A percentile compares a stretch with the other conserved stretches of the same genome.
Evolutionary conservation across 2,888 invertebrate species (phyloP).

Genomic region (Meandrusa payeni): DNA sequence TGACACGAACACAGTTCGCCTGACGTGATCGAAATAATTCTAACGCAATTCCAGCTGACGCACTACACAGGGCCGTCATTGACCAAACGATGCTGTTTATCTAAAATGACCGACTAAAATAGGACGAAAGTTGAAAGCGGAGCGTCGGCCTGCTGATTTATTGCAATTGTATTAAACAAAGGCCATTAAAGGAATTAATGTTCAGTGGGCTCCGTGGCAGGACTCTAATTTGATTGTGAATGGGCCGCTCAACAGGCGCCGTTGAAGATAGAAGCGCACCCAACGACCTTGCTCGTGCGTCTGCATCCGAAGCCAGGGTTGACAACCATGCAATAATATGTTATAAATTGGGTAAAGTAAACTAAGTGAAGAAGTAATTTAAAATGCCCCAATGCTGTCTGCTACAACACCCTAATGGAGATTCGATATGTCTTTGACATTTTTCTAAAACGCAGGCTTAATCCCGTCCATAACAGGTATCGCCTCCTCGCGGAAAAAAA

Average conservation of each 20-base stretch:
- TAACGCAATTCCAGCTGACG: conserved; percentile 45
- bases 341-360: too few species aligned
- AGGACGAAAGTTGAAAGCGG: conserved; percentile 52
- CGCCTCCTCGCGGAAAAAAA: too few species aligned
- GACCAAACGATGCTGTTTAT: conserved; percentile 45
- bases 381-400: too few species aligned
- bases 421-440: too few species aligned
- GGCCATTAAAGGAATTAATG: conserved; percentile 38
- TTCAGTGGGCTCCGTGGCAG: conserved; percentile 42
- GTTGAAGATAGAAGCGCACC: conserved; percentile 62
- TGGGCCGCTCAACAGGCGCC: conserved; percentile 46
- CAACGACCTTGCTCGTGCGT: conserved; percentile 71
- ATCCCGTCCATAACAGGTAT: too few species aligned
- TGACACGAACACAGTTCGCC: conserved; percentile 24
- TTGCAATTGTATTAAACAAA: conserved; percentile 46
- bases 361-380: too few species aligned
- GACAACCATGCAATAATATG: too few species aligned
- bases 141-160: conserved; percentile 50
- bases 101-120: conserved; percentile 48
- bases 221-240: conserved; percentile 43
- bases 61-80: conserved; percentile 55
- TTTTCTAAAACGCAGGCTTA: too few species aligned
- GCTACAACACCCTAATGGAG: too few species aligned
- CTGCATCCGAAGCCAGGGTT: conserved; percentile 36
- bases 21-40: conserved; percentile 48